phyloP scores from a whole-genome alignment of 2,888 invertebrate species.

The Nymphalis c-album region DNA sequence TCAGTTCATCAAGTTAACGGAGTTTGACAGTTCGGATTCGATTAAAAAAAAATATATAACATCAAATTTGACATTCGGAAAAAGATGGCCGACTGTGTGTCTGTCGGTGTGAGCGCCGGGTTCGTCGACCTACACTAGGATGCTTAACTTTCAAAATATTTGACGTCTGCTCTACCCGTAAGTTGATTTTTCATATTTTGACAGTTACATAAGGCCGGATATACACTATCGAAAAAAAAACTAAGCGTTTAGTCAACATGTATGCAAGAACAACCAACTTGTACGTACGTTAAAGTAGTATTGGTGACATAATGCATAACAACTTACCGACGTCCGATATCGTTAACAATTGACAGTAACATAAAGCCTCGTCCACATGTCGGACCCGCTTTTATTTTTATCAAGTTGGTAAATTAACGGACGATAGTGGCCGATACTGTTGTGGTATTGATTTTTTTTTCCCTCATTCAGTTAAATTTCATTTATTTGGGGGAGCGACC shows the following conservation, averaged over 20 bases:
- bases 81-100: slow-evolving; percentile 76
- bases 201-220: slow-evolving; percentile 1
- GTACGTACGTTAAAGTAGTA: no score
- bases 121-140: slow-evolving; percentile 72
- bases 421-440: slow-evolving; percentile 62
- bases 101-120: slow-evolving; percentile 64
- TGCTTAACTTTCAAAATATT: slow-evolving; percentile 76
- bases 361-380: slow-evolving; percentile 24
- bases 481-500: slow-evolving; percentile 78
- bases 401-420: slow-evolving; percentile 76
- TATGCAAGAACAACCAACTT: no score
- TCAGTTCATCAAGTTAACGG: slow-evolving; percentile 57
- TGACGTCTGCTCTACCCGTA: slow-evolving; percentile 77
- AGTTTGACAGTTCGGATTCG: slow-evolving; percentile 65
- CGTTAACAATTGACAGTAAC: neutral
- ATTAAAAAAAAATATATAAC: slow-evolving; percentile 38
- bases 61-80: slow-evolving; percentile 63
- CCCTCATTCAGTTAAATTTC: slow-evolving; percentile 82
- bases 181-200: slow-evolving; percentile 50
- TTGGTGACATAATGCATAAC: no score
- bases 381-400: slow-evolving; percentile 66
- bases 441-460: slow-evolving; percentile 78
- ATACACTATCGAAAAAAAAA: slow-evolving; percentile 1
- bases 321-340: no score
- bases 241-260: neutral